These are phyloP conservation scores for Cybosia mesomella DNA, from an alignment of 2,888 invertebrate species.

Conservation along the genomic window DNA sequence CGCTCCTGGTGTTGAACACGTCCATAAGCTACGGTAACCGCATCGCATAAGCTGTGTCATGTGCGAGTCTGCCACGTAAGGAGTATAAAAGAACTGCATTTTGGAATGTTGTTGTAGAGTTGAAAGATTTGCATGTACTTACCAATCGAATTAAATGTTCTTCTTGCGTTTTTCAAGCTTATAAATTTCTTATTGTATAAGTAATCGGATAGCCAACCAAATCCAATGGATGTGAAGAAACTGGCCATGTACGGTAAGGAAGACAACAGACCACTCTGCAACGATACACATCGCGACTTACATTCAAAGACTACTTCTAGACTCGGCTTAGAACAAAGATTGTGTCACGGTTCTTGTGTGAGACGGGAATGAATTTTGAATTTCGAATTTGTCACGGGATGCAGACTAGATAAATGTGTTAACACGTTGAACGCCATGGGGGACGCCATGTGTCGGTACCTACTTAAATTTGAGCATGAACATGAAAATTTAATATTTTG, in stretches of 20 bases:
- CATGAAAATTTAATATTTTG: too few relatives aligned
- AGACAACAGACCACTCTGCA: conserved; percentile 85
- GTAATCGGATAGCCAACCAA: conserved; percentile 86
- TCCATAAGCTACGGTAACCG: too few relatives aligned
- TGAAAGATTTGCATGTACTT: conserved; percentile 27
- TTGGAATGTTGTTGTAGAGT: neutral
- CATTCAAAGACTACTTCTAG: too few relatives aligned
- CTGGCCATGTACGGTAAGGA: conserved; percentile 88
- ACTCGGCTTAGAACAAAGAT: neutral
- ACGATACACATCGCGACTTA: conserved; percentile 30
- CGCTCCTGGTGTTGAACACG: too few relatives aligned
- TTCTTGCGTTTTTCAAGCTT: conserved; percentile 64
- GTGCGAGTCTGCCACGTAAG: too few relatives aligned
- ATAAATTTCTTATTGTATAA: conserved; percentile 61
- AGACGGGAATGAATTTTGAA: too few relatives aligned
- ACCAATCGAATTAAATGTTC: conserved; percentile 80
- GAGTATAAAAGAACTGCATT: neutral
- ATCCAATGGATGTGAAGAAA: conserved; percentile 79
- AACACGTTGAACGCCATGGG: too few relatives aligned
- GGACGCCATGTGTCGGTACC: too few relatives aligned
- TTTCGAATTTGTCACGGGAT: too few relatives aligned
- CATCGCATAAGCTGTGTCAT: too few relatives aligned
- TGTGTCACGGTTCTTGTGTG: neutral
- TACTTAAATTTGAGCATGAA: too few relatives aligned
- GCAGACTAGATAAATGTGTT: too few relatives aligned